Percentiles rank a stretch among this genome's conserved stretches.
phyloP scores from a whole-genome alignment of 2,797 vertebrate species.

The Coreius guichenoti region DNA sequence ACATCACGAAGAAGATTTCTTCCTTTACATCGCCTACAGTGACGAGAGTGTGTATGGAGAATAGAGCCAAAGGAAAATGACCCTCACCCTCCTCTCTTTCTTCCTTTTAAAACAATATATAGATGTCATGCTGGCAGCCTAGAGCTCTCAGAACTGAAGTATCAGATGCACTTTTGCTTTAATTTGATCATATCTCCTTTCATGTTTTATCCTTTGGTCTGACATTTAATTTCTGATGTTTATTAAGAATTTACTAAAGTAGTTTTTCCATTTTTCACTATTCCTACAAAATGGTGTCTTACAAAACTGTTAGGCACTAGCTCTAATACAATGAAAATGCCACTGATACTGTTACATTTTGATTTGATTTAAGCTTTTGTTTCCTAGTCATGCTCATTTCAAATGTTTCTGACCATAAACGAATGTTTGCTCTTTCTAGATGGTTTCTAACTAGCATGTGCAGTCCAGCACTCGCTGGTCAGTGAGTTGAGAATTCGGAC shows the following conservation, averaged over 20 bases:
- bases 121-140: conserved; percentile 56
- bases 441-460: conserved; percentile 41
- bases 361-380: neutral
- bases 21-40: conserved; percentile 86
- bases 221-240: conserved; percentile 31
- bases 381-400: conserved; percentile 19
- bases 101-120: conserved; percentile 58
- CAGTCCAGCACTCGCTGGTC: conserved; percentile 25
- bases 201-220: conserved; percentile 21
- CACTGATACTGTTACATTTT: neutral
- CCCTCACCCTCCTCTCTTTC: conserved; percentile 15
- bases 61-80: conserved; percentile 58
- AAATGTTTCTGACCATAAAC: neutral
- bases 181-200: conserved; percentile 42
- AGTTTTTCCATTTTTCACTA: conserved; percentile 20
- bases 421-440: conserved; percentile 3
- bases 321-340: neutral
- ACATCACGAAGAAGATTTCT: conserved; percentile 85
- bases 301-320: neutral
- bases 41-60: conserved; percentile 83
- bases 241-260: conserved; percentile 6
- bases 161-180: conserved; percentile 58
- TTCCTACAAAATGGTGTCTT: neutral
- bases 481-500: conserved; percentile 19
- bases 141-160: conserved; percentile 59